Conservation (phyloP, 2,113 vertebrate genomes). For the Nyctereutes procyonoides region DNA sequence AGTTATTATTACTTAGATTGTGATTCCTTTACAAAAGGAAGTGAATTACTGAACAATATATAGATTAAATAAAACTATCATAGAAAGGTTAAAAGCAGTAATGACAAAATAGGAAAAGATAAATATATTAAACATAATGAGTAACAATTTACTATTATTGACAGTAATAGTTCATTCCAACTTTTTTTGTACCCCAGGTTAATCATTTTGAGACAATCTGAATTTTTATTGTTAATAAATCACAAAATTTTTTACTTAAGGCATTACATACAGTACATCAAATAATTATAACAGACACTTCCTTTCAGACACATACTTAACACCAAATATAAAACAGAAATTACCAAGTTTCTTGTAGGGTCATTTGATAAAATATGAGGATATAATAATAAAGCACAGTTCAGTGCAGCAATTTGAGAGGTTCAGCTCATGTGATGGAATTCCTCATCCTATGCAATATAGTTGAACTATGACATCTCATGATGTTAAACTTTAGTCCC, state of each 20-base stretch:
- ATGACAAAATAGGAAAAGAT: neutral
- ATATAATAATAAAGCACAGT: neutral
- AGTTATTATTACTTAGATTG: neutral
- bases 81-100: neutral
- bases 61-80: conserved; percentile 15
- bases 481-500: conserved; percentile 39
- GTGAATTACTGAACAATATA: neutral
- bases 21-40: conserved; percentile 26
- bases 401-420: neutral
- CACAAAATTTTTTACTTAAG: conserved; percentile 19
- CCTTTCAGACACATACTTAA: conserved; percentile 38
- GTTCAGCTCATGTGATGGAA: neutral
- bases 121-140: neutral
- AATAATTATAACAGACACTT: neutral
- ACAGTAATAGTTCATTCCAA: neutral
- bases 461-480: conserved; percentile 50
- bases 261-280: neutral
- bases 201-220: neutral
- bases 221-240: conserved; percentile 6
- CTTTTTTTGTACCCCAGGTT: neutral
- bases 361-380: neutral
- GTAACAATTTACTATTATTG: neutral
- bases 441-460: neutral
- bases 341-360: neutral
- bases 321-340: neutral